Base-by-base conservation (phyloP, 2,888 invertebrate genomes). In the Molorchus minor region DNA sequence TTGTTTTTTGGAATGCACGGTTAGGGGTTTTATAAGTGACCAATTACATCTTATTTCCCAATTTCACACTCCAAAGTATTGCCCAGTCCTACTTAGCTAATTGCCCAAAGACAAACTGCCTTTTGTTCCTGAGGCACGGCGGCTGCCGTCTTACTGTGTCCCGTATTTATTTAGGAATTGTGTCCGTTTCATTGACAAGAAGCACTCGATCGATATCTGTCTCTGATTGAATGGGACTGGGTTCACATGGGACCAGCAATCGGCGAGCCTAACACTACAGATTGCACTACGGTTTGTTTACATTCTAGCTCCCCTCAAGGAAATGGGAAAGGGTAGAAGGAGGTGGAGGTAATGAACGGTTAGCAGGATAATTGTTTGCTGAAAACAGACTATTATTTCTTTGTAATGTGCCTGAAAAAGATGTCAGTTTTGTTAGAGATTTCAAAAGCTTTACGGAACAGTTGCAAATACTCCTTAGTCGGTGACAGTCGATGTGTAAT, bases 211-310 rank as follows among this genome's bases (percentile, higher is more conserved):
- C 73, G 73, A 73, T 74, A 72, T 64, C 68, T 57, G 65, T 64
- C 65, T 59, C 68, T 73, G 74, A 75, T 75, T 75, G 75, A 75
- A 75, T 74, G 73, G 71, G 70, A 73, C 70, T 64, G 62, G 64
- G 69, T 66, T 70, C 75, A 73, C 75, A 73, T 75, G 75, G 74
- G 74, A 73, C 74, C 46, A 20, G 56, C 59, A 57, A 65, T 64
- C 58, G 58, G 49, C 25, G 47, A 64, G 64, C 46, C 58, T 61
- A 65, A 67, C 64, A 67, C 64, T 65, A 67, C 62, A 70, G 72
- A 73, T 73, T 72, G 68, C 72, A 71, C 68, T 70, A 66, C 64
- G 71, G 72, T 74, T 72, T 73, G 72, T 75, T 75, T 74, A 75
- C 75, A 70, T 61, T 64, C 46, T 56, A 51, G 61, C 56, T 59